These are phyloP conservation scores for Daphoenositta chrysoptera DNA, from an alignment of 2,113 vertebrate species.

Conservation along the genomic window DNA sequence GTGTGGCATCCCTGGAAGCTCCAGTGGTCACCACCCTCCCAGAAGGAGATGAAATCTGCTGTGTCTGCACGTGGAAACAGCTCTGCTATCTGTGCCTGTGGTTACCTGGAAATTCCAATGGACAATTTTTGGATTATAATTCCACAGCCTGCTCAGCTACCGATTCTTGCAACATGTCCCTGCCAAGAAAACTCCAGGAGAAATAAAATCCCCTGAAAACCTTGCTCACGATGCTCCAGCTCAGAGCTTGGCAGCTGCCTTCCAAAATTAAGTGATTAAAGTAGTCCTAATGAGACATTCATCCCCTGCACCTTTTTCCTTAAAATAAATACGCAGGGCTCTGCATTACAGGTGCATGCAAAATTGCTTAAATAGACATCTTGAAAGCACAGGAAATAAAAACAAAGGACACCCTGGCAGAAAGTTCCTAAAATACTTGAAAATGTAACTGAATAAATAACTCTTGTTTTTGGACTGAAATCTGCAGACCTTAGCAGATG, in stretches of 20 bases:
- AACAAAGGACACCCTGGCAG: not conserved
- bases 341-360: conserved; percentile 23
- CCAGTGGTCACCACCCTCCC: fast-evolving
- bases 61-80: not conserved
- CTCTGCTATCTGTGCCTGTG: not conserved
- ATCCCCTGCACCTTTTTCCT: conserved; percentile 7
- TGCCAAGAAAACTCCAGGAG: conserved; percentile 21
- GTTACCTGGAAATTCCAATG: not conserved
- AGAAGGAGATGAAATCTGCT: not conserved
- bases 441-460: conserved; percentile 50
- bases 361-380: not conserved
- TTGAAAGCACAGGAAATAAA: not conserved
- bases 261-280: conserved; percentile 31
- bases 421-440: conserved; percentile 13
- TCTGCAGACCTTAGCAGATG: conserved; percentile 53
- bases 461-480: not conserved
- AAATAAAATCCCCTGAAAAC: conserved; percentile 6
- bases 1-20: not conserved
- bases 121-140: not conserved
- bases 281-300: conserved; percentile 17
- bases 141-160: not conserved
- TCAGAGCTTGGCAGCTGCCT: not conserved
- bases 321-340: not conserved
- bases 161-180: not conserved
- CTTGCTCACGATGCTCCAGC: not conserved